Conservation (phyloP, 2,888 invertebrate species). For the Unio pictorum region DNA sequence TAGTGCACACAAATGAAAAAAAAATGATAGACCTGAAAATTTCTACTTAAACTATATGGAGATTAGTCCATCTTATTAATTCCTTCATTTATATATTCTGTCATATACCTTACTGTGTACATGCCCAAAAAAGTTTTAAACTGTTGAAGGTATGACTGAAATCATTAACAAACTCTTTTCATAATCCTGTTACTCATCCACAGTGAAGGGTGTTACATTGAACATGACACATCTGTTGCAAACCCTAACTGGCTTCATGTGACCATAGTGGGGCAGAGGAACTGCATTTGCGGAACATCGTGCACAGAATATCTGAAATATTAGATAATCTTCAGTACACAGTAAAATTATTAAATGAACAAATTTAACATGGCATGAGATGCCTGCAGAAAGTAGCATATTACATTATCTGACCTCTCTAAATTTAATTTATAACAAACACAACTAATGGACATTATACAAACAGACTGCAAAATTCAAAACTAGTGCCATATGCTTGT, state of each 20-base stretch:
- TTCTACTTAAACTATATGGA: no score
- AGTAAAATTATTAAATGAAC: background rate
- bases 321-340: slow-evolving; percentile 16
- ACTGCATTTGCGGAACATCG: slow-evolving; percentile 94
- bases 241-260: slow-evolving; percentile 92
- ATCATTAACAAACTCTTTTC: background rate
- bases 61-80: no score
- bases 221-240: slow-evolving; percentile 89
- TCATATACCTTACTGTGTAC: no score
- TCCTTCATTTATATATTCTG: no score
- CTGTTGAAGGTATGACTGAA: background rate
- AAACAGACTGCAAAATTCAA: no score
- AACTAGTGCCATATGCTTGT: no score
- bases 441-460: no score
- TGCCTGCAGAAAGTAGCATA: background rate
- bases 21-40: no score
- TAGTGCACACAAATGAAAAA: no score
- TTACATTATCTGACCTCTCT: background rate
- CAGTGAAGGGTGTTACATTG: slow-evolving; percentile 80
- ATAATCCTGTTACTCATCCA: slow-evolving; percentile 12
- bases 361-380: background rate
- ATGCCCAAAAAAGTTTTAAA: no score
- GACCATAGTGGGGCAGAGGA: slow-evolving; percentile 92
- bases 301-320: slow-evolving; percentile 89
- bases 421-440: no score